phyloP scores from a whole-genome alignment of 2,888 invertebrate species.

The Spisula solida region DNA sequence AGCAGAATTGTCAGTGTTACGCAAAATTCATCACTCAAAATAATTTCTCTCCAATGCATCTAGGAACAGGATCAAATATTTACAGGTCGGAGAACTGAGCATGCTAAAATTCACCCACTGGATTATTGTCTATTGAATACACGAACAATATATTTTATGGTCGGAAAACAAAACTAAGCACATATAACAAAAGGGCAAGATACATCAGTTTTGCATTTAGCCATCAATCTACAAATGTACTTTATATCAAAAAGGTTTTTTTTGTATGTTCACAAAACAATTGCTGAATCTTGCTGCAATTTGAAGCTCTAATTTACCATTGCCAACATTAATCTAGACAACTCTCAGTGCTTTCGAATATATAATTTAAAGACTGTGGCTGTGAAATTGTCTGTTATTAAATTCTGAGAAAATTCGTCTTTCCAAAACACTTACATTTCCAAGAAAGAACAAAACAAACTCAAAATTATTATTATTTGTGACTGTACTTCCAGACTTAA shows the following conservation, averaged over 20 bases:
- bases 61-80: not conserved
- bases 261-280: not conserved
- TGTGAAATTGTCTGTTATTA: not conserved
- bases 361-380: not conserved
- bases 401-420: not conserved
- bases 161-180: no score
- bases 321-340: constrained; percentile 9
- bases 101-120: no score
- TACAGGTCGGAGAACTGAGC: no score
- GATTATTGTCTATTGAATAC: no score
- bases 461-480: not conserved
- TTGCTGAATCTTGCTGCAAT: not conserved
- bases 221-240: no score
- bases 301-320: not conserved
- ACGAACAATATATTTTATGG: no score
- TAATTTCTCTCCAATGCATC: not conserved
- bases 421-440: not conserved
- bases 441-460: not conserved
- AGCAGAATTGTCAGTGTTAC: no score
- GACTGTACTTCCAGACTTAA: not conserved
- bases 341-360: not conserved
- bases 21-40: not conserved
- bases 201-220: no score
- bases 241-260: no score
- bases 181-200: no score